These are phyloP conservation scores for Gorsachius goisagi DNA, from an alignment of 2,113 vertebrate species.

Conservation along the genomic window DNA sequence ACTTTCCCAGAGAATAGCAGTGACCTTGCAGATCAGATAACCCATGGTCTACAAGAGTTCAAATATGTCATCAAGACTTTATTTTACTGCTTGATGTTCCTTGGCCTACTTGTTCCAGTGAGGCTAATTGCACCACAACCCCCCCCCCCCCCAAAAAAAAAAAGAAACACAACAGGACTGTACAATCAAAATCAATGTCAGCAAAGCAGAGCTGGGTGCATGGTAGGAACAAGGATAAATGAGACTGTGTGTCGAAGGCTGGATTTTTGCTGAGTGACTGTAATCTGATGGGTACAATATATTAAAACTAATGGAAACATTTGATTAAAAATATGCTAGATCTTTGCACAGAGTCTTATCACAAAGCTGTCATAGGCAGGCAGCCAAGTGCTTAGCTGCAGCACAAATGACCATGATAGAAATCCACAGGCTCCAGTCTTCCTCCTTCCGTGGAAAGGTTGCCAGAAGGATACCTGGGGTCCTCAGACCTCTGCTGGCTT, in stretches of 20 bases:
- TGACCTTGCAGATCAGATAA: conserved; percentile 70
- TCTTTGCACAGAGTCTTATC: not conserved
- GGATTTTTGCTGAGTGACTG: not conserved
- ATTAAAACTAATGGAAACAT: conserved; percentile 43
- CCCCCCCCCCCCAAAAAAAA: not conserved
- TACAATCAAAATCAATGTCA: not conserved
- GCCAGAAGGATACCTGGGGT: not conserved
- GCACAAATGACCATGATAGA: not conserved
- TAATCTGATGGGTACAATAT: conserved; percentile 3
- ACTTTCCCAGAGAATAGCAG: conserved; percentile 62
- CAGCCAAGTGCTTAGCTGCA: not conserved
- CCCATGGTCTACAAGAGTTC: conserved; percentile 54
- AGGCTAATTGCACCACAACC: not conserved
- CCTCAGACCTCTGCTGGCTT: not conserved
- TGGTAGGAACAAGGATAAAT: not conserved
- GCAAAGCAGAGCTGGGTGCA: not conserved
- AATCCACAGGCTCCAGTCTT: not conserved
- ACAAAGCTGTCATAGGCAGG: not conserved
- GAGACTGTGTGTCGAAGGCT: not conserved
- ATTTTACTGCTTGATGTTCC: conserved; percentile 59
- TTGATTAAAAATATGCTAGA: conserved; percentile 18
- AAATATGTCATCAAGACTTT: conserved; percentile 66
- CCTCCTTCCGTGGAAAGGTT: not conserved
- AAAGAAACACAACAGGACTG: not conserved
- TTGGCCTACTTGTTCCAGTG: conserved; percentile 24